phyloP scores from a whole-genome alignment of 2,113 vertebrate species.

The Phyllostomus hastatus region DNA sequence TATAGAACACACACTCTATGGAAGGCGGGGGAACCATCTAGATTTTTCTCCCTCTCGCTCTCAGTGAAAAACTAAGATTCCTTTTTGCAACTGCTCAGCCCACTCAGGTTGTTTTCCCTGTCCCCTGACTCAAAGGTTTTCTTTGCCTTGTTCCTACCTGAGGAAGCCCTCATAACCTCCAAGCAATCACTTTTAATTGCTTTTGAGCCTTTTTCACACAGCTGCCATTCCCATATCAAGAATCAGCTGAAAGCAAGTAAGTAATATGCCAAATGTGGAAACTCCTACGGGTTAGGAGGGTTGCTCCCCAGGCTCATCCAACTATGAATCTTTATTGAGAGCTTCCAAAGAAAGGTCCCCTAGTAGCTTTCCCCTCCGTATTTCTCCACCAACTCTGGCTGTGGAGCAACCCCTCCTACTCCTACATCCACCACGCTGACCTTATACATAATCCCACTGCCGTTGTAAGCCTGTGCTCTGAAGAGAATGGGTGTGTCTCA shows the following conservation, averaged over 20 bases:
- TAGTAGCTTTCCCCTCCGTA: neutral
- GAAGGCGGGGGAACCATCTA: neutral
- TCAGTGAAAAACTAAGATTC: neutral
- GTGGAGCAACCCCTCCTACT: neutral
- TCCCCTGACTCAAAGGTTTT: neutral
- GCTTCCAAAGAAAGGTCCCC: neutral
- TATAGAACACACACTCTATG: neutral
- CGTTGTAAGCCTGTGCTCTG: slow-evolving; percentile 29
- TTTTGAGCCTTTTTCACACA: slow-evolving; percentile 39
- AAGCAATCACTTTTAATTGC: slow-evolving; percentile 29
- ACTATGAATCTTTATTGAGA: neutral
- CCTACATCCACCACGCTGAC: slow-evolving; percentile 32
- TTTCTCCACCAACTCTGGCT: slow-evolving; percentile 1
- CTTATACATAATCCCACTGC: slow-evolving; percentile 49
- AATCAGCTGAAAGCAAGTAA: neutral
- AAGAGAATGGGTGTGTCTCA: slow-evolving; percentile 48
- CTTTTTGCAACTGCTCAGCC: neutral
- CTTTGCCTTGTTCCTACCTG: neutral
- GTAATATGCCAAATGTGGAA: neutral
- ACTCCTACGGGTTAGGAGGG: neutral
- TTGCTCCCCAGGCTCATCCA: neutral
- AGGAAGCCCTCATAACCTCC: slow-evolving; percentile 10
- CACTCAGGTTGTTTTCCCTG: neutral
- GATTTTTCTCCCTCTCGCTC: neutral
- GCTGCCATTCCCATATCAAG: neutral